These are phyloP conservation scores for Coelogynopora nodosa DNA, from an alignment of 2,888 invertebrate genomes.

Conservation along the genomic window DNA sequence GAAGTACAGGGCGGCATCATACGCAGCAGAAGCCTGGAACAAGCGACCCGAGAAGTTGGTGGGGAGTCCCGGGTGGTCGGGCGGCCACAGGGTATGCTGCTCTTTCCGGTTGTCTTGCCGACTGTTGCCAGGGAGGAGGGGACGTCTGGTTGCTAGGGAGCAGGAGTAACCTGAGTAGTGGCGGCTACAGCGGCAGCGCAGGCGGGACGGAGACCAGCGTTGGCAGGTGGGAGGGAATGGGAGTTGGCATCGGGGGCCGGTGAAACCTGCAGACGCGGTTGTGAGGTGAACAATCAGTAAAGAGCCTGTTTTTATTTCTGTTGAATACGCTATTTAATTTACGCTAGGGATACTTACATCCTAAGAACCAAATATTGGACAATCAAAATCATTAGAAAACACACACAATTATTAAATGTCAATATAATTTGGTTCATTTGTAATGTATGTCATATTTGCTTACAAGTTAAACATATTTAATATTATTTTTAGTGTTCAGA, in stretches of 20 bases:
- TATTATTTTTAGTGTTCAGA: too few species aligned
- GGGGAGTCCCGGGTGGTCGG: background rate
- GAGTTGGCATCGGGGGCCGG: background rate
- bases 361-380: too few species aligned
- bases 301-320: too few species aligned
- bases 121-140: too few species aligned
- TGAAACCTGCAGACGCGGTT: slow-evolving; percentile 14
- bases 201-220: background rate
- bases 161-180: background rate
- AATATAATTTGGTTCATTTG: too few species aligned
- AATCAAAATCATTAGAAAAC: too few species aligned
- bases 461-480: too few species aligned
- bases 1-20: background rate
- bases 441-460: too few species aligned
- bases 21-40: background rate
- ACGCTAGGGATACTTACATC: too few species aligned
- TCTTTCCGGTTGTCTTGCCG: background rate
- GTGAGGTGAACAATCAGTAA: too few species aligned
- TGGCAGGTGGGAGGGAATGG: background rate
- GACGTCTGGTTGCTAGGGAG: background rate
- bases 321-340: too few species aligned
- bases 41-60: background rate
- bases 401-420: too few species aligned
- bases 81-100: background rate
- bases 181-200: background rate